Evolutionary conservation across 2,888 invertebrate species (phyloP), one percentile per base, ranked within the genome.

Genomic region (Stenolophus ochropezus): DNA sequence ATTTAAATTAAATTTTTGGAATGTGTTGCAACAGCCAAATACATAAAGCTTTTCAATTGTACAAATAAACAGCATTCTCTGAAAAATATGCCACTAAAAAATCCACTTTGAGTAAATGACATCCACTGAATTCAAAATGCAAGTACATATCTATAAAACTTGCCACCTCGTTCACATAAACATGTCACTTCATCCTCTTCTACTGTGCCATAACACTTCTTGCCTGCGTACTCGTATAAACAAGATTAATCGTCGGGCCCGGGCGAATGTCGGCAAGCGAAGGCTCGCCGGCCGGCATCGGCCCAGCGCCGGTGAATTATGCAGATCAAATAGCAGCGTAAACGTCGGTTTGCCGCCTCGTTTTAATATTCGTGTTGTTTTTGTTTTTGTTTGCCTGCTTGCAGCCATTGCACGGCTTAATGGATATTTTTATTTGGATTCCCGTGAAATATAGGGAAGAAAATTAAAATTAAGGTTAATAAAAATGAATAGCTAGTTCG

Each of bases 391-490:
- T 53, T 53, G 49, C n/a, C n/a, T 18, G 18, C 20, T 53, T n/a
- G 20, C 53, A 18, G 53, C 14, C 53, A 53, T 53, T 53, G 53
- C 20, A 14, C 3, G 18, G 4, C 53, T 53, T 53, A 53, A 53
- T 53, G 53, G 53, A 53, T 53, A 53, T 53, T 53, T 53, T 53
- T 53, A 53, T 53, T 53, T 53, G 53, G 18, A 53, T 53, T 53
- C 18, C 18, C 0, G 53, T 53, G 8, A 53, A 14, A 53, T 18
- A 18, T 16, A 49, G 18, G 2, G 18, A 53, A 18, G 53, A 53
- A 53, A 53, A 53, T 53, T 53, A 53, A 53, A 53, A 53, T 53
- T 53, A 53, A 53, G 53, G 53, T 53, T 53, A 53, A 53, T 53
- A 53, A 53, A 18, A 53, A 53, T 53, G 8, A 53, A 53, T 53